phyloP scores from a whole-genome alignment of 1,140 invertebrate genomes.

The Coenobita brevimanus region DNA sequence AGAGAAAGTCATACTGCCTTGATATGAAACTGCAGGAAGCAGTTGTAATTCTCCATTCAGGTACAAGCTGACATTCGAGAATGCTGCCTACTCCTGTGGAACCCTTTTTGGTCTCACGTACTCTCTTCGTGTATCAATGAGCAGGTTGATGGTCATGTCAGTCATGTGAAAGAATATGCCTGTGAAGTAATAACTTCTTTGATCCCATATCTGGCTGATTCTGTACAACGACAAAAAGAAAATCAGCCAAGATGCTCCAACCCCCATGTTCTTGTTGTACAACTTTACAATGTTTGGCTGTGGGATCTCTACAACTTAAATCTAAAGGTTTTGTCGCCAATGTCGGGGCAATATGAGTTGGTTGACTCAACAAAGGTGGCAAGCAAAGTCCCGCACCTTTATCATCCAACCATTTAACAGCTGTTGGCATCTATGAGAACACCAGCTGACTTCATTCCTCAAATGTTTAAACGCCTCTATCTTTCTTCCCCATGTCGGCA shows the following conservation, averaged over 20 bases:
- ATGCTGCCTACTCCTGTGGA: too few relatives aligned
- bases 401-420: conserved; percentile 39
- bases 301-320: too few relatives aligned
- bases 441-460: too few relatives aligned
- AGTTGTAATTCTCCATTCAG: conserved; percentile 31
- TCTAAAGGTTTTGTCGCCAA: conserved; percentile 70
- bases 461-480: too few relatives aligned
- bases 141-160: conserved; percentile 71
- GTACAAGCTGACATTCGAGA: conserved; percentile 64
- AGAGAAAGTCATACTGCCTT: too few relatives aligned
- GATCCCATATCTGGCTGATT: conserved; percentile 70
- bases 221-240: conserved; percentile 69
- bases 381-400: too few relatives aligned
- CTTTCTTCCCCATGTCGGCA: too few relatives aligned
- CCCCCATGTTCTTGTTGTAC: too few relatives aligned
- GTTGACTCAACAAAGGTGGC: conserved; percentile 38
- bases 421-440: too few relatives aligned
- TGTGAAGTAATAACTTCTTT: conserved; percentile 72
- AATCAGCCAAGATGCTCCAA: conserved; percentile 72
- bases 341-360: conserved; percentile 3
- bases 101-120: too few relatives aligned
- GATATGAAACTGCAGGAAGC: conserved; percentile 26
- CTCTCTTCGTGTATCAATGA: conserved; percentile 71
- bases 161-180: too few relatives aligned
- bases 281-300: too few relatives aligned